phyloP scores from a whole-genome alignment of 2,888 invertebrate genomes.

The Agrochola litura region DNA sequence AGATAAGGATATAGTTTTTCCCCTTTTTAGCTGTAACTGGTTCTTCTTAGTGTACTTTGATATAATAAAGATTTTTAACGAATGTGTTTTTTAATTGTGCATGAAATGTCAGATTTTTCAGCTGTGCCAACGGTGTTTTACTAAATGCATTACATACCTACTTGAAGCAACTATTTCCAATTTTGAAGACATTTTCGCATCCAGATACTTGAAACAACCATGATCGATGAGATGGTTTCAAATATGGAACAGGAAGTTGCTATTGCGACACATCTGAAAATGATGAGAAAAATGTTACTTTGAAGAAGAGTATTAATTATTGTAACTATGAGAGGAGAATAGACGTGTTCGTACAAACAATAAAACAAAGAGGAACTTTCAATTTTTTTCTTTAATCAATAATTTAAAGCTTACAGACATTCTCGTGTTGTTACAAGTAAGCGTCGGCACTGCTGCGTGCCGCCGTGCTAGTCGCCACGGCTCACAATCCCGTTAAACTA shows the following conservation, averaged over 20 bases:
- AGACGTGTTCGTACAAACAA: constrained; percentile 58
- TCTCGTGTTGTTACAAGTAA: constrained; percentile 80
- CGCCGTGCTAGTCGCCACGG: constrained; percentile 68
- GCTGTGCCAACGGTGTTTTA: not conserved
- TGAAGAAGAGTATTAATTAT: constrained; percentile 7
- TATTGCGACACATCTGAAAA: constrained; percentile 41
- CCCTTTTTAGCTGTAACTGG: not conserved
- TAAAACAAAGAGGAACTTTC: constrained; percentile 83
- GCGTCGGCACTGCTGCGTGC: constrained; percentile 66
- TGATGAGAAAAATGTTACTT: constrained; percentile 21
- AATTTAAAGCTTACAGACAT: constrained; percentile 90
- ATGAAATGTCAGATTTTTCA: constrained; percentile 5
- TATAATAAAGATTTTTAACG: constrained; percentile 22
- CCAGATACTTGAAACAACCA: not conserved
- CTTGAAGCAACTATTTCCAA: constrained; percentile 17
- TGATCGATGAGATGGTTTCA: constrained; percentile 2
- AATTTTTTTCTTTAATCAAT: constrained; percentile 89
- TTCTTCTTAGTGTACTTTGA: not conserved
- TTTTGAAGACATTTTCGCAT: not conserved
- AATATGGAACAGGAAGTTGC: constrained; percentile 15
- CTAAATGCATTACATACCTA: constrained; percentile 25
- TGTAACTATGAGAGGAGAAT: not conserved
- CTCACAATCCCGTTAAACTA: constrained; percentile 75
- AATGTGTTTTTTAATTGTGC: constrained; percentile 34
- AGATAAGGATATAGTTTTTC: not conserved